These are phyloP conservation scores for Synergus japonicus DNA, from an alignment of 2,888 invertebrate species.

Conservation along the genomic window DNA sequence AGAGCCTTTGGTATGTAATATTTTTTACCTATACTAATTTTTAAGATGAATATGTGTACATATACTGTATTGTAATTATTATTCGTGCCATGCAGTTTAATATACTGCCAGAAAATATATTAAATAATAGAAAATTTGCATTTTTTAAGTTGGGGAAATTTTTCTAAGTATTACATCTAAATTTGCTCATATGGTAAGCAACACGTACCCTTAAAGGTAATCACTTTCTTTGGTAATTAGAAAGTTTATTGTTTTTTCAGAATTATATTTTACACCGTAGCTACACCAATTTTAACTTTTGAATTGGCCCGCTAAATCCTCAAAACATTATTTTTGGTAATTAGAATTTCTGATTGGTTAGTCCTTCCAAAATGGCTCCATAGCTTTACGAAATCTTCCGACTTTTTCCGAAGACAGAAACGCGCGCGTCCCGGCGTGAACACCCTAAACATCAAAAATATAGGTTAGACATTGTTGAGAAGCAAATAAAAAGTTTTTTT, in stretches of 20 bases:
- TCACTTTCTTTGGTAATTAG: neutral
- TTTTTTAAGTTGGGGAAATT: no score
- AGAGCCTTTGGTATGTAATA: slow-evolving; percentile 35
- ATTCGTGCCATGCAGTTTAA: slow-evolving; percentile 32
- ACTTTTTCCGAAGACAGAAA: neutral
- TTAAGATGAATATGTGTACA: slow-evolving; percentile 26
- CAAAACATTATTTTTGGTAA: neutral
- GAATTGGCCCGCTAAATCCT: neutral
- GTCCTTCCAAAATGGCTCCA: neutral
- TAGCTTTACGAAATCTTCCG: neutral
- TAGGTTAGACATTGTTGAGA: slow-evolving; percentile 16
- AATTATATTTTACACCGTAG: no score
- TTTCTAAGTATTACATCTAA: no score
- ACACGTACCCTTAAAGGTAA: no score
- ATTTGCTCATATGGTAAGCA: no score
- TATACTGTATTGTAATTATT: slow-evolving; percentile 27
- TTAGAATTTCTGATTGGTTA: neutral
- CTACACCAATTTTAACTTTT: neutral
- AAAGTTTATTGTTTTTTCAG: neutral
- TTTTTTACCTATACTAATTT: slow-evolving; percentile 31
- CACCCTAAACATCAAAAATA: neutral
- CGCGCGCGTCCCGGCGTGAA: slow-evolving; percentile 5
- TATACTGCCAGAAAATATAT: slow-evolving; percentile 30
- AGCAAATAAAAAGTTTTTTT: neutral
- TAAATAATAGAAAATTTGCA: neutral